Base-by-base conservation (phyloP, 2,888 invertebrate genomes). In the Leucozona laternaria region DNA sequence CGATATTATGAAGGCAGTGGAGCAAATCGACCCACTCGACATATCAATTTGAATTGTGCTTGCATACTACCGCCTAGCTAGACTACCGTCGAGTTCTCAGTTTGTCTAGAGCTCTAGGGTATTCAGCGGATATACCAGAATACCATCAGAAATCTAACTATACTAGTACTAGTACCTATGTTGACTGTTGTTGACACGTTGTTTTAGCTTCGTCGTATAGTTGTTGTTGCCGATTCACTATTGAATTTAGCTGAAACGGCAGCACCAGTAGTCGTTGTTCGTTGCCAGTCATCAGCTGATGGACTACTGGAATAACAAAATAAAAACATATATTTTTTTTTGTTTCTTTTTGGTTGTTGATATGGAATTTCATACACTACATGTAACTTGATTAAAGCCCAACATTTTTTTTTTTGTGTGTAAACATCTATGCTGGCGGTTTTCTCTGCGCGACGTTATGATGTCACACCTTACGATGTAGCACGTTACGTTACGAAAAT, bases 1-100 rank as follows among this genome's bases (percentile, higher is more conserved):
- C 70, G 57, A 79, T 66, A 31, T 13, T 22, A 50, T 25, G 17
- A 28, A n/a, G 8, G 40, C 11, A 43, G 28, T 60, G 76, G 68
- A 77, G 72, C 80, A 37, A 37, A 31, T 31, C 55, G 34, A 60
- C 11, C 76, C 50, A 85, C 72, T 85, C 77, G 77, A 85, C 84
- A 77, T 80, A 50, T 50, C 80, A 77, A 80, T 72, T 77, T 76
- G 84, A 85, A 80, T 76, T 55, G 53, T 68, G 66, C 13, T 68
- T 77, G 60, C 43, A 66, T 80, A 85, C 84, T 85, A 70, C 17
- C 48, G 66, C 22, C 40, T 20, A 34, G 66, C 40, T 20, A 34
- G 66, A 20, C 20, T 60, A 40, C 37, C 4, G 48, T 48, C 20
- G 48, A 77, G 58, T 72, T 43, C 72, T 68, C 28, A 57, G 31